Evolutionary conservation across 1,140 invertebrate genomes (phyloP), one percentile per base, ranked within the genome.

Genomic region (Uloborus diversus): DNA sequence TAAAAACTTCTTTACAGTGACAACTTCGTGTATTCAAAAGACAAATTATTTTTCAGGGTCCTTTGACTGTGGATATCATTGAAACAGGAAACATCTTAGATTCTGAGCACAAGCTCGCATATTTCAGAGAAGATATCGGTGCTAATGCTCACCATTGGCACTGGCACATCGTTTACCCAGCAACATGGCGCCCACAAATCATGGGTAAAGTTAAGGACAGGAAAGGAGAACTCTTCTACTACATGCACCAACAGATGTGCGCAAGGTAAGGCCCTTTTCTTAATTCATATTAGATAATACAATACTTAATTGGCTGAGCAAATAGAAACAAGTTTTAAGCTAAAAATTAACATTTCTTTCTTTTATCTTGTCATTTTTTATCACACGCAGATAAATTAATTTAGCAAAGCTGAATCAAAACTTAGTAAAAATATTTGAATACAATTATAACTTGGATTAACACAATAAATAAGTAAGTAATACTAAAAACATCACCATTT

Each of bases 91-190:
- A 91, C 0, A 90, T 93, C 73, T 82, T 90, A 17, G 93, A 94
- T 75, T 88, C 89, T 0, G 93, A 95, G 83, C 92, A 94, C 85
- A 90, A 92, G 30, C 61, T 94, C 23, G 87, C 88, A 25, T 94
- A 94, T 85, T 94, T 91, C 87, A 91, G 91, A 0, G 91, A 94
- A 80, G 84, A 93, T 93, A 85, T 86, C 91, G 68, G 79, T 13
- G 66, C 83, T 25, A 84, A 84, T 80, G 81, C 83, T 42, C 83
- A 84, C 62, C 84, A 84, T 64, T 96, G 94, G 94, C 93, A 95
- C 82, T 87, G 89, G 93, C 93, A 94, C 86, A 86, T 94, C 69
- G 91, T 94, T 3, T 94, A 94, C 84, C 93, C 93, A 1, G 91
- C 91, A 83, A 71, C 64, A 17, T 82, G 82, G 82, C 9, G 47